phyloP scores from a whole-genome alignment of 2,888 invertebrate species.

The Mimachlamys varia region DNA sequence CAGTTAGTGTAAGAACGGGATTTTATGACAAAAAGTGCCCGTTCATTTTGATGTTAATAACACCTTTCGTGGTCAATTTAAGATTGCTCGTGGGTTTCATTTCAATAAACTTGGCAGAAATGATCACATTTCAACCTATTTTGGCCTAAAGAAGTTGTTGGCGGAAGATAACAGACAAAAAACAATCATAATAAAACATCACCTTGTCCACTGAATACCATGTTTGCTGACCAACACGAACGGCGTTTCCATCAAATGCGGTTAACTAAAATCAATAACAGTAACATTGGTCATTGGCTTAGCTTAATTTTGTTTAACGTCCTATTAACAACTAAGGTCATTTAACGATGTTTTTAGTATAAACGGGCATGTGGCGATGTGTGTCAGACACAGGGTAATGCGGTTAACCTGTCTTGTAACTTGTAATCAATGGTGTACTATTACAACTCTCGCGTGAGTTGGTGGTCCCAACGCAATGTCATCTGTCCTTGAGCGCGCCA shows the following conservation, averaged over 20 bases:
- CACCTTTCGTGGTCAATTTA: neutral
- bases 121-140: neutral
- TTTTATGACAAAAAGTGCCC: neutral
- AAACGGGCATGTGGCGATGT: too few species aligned
- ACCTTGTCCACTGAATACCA: neutral
- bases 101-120: neutral
- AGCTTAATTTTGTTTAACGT: too few species aligned
- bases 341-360: too few species aligned
- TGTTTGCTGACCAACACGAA: neutral
- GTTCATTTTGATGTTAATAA: neutral
- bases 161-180: neutral
- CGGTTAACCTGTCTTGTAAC: too few species aligned
- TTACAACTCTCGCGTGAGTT: neutral
- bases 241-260: neutral
- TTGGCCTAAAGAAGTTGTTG: neutral
- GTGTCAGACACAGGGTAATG: too few species aligned
- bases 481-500: too few species aligned
- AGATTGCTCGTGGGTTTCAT: neutral
- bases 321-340: too few species aligned
- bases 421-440: neutral
- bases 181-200: neutral
- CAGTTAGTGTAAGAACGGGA: neutral
- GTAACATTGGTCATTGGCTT: too few species aligned
- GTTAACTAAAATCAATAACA: neutral
- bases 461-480: neutral